phyloP scores from a whole-genome alignment of 2,888 invertebrate genomes.

The Drosophila hamatofila region DNA sequence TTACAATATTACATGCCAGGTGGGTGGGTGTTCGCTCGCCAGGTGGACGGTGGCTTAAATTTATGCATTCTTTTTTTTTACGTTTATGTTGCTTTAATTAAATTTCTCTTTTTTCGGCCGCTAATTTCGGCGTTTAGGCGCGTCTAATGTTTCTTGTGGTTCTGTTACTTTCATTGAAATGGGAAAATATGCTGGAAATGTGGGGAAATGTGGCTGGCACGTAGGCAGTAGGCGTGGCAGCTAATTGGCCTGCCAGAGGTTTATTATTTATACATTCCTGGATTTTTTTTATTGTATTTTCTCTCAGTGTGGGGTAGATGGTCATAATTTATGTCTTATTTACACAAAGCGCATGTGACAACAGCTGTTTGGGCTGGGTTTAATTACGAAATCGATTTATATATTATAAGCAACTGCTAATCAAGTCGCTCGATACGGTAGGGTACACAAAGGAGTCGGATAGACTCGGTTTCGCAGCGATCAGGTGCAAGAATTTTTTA shows the following conservation, averaged over 20 bases:
- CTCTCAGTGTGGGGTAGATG: not conserved
- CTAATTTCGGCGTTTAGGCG: slow-evolving; percentile 77
- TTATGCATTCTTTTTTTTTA: slow-evolving; percentile 65
- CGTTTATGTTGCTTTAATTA: slow-evolving; percentile 73
- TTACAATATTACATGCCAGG: slow-evolving; percentile 68
- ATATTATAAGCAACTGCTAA: slow-evolving; percentile 40
- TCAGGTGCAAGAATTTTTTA: slow-evolving; percentile 38
- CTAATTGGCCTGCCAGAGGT: slow-evolving; percentile 69
- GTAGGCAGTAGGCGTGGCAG: slow-evolving; percentile 38
- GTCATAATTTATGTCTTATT: slow-evolving; percentile 62
- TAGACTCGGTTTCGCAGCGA: not conserved
- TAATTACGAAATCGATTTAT: slow-evolving; percentile 70
- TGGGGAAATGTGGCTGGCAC: slow-evolving; percentile 2
- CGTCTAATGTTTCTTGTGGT: slow-evolving; percentile 69
- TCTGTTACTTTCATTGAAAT: slow-evolving; percentile 68
- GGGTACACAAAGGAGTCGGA: slow-evolving; percentile 14
- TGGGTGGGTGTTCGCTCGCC: slow-evolving; percentile 57
- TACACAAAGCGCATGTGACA: slow-evolving; percentile 48
- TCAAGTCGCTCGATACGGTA: slow-evolving; percentile 30
- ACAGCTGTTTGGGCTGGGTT: slow-evolving; percentile 49
- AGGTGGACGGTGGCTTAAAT: slow-evolving; percentile 51
- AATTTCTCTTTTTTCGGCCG: slow-evolving; percentile 71
- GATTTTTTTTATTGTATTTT: not conserved
- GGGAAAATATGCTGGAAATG: slow-evolving; percentile 66
- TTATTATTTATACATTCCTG: slow-evolving; percentile 70